Conservation (phyloP, 30 jellyfish, hydroid and myxozoan species). For the Cassiopea xamachana region DNA sequence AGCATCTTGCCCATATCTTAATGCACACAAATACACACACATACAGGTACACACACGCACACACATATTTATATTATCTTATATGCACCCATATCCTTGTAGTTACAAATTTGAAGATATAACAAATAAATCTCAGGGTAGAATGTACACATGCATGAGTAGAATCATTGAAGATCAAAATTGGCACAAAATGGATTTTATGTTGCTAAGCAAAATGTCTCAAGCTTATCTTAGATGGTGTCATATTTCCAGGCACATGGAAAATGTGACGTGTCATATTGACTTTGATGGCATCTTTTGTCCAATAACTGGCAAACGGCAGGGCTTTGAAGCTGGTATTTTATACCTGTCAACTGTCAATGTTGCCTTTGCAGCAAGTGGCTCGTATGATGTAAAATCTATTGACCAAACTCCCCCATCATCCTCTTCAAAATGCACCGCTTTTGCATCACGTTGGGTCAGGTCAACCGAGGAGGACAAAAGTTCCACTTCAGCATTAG, state of each 20-base stretch:
- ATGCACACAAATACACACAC: background rate
- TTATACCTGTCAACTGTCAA: slow-evolving; percentile 37
- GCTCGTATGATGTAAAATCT: background rate
- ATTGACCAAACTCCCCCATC: background rate
- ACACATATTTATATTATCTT: background rate
- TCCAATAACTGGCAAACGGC: slow-evolving; percentile 57
- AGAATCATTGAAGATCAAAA: too few species aligned
- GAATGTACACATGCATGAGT: too few species aligned
- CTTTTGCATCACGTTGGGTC: background rate
- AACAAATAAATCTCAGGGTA: too few species aligned
- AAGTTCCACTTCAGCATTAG: background rate
- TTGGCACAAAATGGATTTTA: too few species aligned
- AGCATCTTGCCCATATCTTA: background rate
- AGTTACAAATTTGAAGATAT: too few species aligned
- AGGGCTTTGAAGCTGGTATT: slow-evolving; percentile 28
- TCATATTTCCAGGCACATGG: too few species aligned
- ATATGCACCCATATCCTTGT: too few species aligned
- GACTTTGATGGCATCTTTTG: slow-evolving; percentile 24
- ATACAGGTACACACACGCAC: background rate
- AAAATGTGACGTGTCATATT: background rate
- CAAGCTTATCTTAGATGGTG: too few species aligned
- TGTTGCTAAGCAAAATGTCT: too few species aligned
- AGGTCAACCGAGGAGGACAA: background rate
- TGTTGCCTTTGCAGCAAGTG: background rate
- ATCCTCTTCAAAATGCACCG: slow-evolving; percentile 11